These are phyloP conservation scores for Drosophila bocki DNA, from an alignment of 1,140 invertebrate species.

Conservation along the genomic window DNA sequence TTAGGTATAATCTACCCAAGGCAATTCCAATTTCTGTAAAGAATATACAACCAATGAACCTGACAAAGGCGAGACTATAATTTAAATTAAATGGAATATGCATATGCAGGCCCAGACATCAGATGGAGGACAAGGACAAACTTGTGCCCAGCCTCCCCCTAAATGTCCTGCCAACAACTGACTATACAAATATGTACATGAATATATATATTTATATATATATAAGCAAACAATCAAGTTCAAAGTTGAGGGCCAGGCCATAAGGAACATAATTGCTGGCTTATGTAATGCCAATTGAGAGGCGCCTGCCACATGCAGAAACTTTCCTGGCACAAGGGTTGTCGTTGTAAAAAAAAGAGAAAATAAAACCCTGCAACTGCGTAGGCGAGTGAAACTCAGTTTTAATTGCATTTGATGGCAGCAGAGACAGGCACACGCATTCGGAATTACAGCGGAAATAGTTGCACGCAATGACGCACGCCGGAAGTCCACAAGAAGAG, in stretches of 20 bases:
- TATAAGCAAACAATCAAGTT: constrained; percentile 36
- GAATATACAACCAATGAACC: constrained; percentile 19
- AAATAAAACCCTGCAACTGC: constrained; percentile 1
- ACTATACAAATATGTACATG: constrained; percentile 2
- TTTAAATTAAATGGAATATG: constrained; percentile 14
- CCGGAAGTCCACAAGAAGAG: neutral
- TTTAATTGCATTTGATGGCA: constrained; percentile 43
- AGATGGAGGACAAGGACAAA: constrained; percentile 33
- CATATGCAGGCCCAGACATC: constrained; percentile 4
- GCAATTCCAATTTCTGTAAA: neutral
- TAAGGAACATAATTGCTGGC: constrained; percentile 52
- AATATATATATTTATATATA: neutral
- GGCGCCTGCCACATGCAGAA: constrained; percentile 40
- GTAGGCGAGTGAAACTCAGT: constrained; percentile 23
- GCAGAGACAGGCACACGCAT: constrained; percentile 22
- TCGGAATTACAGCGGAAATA: constrained; percentile 35
- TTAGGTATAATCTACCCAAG: neutral
- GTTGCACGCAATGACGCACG: constrained; percentile 45
- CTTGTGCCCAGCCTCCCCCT: neutral
- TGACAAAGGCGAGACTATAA: neutral
- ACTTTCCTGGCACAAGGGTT: constrained; percentile 26
- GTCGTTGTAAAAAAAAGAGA: neutral
- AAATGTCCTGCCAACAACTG: no score
- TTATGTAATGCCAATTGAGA: constrained; percentile 53
- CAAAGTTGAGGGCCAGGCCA: constrained; percentile 48